Percentiles rank a stretch among this genome's conserved stretches.
Evolutionary conservation across 2,888 invertebrate genomes (phyloP).

Genomic region (Conops quadrifasciatus): DNA sequence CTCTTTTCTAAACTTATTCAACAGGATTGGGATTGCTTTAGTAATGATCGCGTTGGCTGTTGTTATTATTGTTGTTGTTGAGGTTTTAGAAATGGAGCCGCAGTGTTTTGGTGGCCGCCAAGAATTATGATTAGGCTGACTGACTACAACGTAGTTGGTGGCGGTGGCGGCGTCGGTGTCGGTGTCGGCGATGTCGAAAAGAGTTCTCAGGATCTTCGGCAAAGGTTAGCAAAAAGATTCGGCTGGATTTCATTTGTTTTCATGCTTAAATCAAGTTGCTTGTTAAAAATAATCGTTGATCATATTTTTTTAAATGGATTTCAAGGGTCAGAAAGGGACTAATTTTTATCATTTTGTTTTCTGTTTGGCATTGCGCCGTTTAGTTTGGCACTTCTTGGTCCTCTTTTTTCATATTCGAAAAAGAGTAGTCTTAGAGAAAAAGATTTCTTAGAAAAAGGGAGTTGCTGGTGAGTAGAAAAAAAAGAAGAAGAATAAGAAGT

Average conservation of each 20-base stretch:
- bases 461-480: no score
- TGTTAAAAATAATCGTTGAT: constrained; percentile 1
- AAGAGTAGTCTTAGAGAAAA: no score
- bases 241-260: neutral
- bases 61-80: constrained; percentile 13
- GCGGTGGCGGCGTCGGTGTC: no score
- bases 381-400: no score
- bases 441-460: no score
- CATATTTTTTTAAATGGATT: neutral
- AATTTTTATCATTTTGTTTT: neutral
- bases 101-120: constrained; percentile 25
- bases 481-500: no score
- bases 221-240: neutral
- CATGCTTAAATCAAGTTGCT: constrained; percentile 4
- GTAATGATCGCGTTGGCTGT: constrained; percentile 18
- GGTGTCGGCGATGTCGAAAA: neutral
- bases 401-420: no score
- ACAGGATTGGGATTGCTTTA: constrained; percentile 1
- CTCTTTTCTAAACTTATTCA: constrained; percentile 18
- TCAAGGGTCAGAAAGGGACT: constrained; percentile 1
- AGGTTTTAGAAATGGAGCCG: constrained; percentile 18
- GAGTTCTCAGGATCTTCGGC: constrained; percentile 9
- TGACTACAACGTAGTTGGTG: neutral
- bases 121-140: constrained; percentile 20
- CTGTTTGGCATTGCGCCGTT: neutral